Percentiles rank a stretch among this genome's conserved stretches.
phyloP scores from a whole-genome alignment of 2,113 vertebrate species.

The Tetrax tetrax region DNA sequence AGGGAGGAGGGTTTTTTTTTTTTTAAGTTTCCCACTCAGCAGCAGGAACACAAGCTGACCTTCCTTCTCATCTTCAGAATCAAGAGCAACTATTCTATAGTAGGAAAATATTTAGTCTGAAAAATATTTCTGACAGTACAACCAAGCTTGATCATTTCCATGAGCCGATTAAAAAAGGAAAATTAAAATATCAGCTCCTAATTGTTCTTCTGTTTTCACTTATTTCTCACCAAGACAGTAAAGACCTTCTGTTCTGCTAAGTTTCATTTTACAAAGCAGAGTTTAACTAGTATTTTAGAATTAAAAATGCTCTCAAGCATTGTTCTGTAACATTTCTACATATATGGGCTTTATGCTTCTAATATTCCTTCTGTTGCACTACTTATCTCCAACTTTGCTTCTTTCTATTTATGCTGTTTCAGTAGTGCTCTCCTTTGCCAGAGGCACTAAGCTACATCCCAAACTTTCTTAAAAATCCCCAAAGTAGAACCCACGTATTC shows the following conservation, averaged over 20 bases:
- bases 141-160: neutral
- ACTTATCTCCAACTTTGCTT: neutral
- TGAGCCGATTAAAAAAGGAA: neutral
- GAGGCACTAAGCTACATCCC: neutral
- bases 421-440: neutral
- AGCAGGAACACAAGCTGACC: neutral
- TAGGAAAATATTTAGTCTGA: neutral
- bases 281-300: neutral
- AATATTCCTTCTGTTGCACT: neutral
- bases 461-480: neutral
- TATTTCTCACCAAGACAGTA: neutral
- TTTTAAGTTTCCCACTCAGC: neutral
- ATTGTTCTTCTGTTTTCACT: neutral
- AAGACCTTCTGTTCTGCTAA: neutral
- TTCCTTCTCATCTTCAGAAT: neutral
- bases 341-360: neutral
- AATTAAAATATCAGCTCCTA: neutral
- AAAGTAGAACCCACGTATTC: neutral
- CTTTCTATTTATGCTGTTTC: neutral
- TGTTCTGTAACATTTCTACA: neutral
- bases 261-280: neutral
- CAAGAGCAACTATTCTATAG: neutral
- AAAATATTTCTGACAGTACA: neutral
- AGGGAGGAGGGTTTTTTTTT: neutral
- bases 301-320: neutral